Conservation (phyloP, 92 coral and sea anemone species). For the Actinernus sp. region DNA sequence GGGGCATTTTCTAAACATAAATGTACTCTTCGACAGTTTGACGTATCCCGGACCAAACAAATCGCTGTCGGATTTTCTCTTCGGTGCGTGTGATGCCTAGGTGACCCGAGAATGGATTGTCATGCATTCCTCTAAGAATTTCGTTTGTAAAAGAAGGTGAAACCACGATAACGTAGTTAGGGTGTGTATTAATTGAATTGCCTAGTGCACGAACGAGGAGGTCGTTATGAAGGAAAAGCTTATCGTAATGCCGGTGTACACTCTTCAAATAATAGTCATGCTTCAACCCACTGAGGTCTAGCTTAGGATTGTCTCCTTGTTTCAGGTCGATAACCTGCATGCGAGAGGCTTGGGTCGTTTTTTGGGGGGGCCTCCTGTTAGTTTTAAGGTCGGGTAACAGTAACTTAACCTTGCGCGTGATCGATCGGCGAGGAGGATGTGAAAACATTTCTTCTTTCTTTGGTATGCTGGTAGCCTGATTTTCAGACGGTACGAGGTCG, state of each 20-base stretch:
- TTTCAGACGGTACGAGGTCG: too few relatives aligned
- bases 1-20: constrained; percentile 41
- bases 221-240: constrained; percentile 29
- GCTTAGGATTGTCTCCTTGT: constrained; percentile 1
- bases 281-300: constrained; percentile 11
- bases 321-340: too few relatives aligned
- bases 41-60: too few relatives aligned
- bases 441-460: too few relatives aligned
- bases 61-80: constrained; percentile 4
- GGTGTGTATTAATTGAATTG: constrained; percentile 14
- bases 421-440: too few relatives aligned
- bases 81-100: constrained; percentile 18
- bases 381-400: constrained; percentile 14
- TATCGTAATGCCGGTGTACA: constrained; percentile 23
- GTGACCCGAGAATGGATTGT: constrained; percentile 26
- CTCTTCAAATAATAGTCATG: too few relatives aligned
- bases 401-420: too few relatives aligned
- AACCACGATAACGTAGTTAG: constrained; percentile 28
- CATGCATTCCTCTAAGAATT: constrained; percentile 26
- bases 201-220: constrained; percentile 18
- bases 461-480: too few relatives aligned
- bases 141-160: constrained; percentile 26
- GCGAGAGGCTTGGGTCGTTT: too few relatives aligned
- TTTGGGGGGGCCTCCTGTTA: constrained; percentile 20
- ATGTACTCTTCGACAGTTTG: too few relatives aligned